Percentiles rank a stretch among this genome's conserved stretches.
Conservation (phyloP, 1,140 invertebrate species). For the Steinernema khuongi region DNA sequence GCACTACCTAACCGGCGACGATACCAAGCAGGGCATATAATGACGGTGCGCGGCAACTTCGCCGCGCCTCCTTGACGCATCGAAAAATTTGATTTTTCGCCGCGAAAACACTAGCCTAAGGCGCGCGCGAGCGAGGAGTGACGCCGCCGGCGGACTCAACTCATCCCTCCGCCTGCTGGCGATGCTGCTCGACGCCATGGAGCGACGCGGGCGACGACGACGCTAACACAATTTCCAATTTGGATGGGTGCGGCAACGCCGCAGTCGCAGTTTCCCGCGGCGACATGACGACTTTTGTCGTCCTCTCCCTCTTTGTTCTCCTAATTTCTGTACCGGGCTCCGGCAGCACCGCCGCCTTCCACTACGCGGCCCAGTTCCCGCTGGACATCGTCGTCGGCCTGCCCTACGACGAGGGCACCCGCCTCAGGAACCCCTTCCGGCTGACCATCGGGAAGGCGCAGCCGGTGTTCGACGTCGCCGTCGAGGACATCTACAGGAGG, state of each 20-base stretch:
- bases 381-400: slow-evolving; percentile 57
- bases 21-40: too few species aligned
- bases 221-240: slow-evolving; percentile 13
- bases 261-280: not conserved
- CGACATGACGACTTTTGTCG: slow-evolving; percentile 8
- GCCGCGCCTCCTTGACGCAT: too few species aligned
- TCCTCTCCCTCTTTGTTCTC: not conserved
- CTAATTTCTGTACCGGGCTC: not conserved
- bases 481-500: slow-evolving; percentile 42
- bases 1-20: too few species aligned
- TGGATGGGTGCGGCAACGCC: not conserved
- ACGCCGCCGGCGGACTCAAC: too few species aligned
- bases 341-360: not conserved
- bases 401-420: slow-evolving; percentile 40
- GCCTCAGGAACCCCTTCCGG: slow-evolving; percentile 46
- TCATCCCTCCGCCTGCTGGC: too few species aligned
- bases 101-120: too few species aligned
- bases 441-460: slow-evolving; percentile 51
- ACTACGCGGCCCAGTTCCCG: slow-evolving; percentile 35
- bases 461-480: slow-evolving; percentile 57
- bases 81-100: too few species aligned
- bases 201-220: not conserved
- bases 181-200: too few species aligned
- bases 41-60: too few species aligned
- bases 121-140: too few species aligned